Base-by-base conservation (phyloP, 2,113 vertebrate species). In the Odobenus rosmarus region DNA sequence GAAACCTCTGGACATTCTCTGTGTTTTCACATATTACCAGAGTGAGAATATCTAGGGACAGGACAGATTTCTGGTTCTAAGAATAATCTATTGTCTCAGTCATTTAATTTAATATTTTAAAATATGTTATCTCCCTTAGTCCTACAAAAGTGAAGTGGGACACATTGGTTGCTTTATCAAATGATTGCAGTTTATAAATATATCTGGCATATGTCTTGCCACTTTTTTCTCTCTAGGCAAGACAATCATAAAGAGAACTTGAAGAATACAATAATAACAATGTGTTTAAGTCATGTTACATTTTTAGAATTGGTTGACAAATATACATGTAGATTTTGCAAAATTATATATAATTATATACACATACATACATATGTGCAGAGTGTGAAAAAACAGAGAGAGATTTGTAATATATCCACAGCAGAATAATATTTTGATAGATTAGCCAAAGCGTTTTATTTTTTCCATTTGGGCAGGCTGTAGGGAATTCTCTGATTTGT, bases 401-500 rank as follows among this genome's bases (percentile, higher is more conserved):
- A 72, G 46, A 71, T 93, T n/a, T 7, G 21, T 49, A 67, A 33
- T 59, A 28, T 55, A 79, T 64, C 26, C 77, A 21, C 9, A 55
- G 1, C 7, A 82, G 18, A 82, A 49, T 23, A 79, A 26, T 72
- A 88, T 82, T 91, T 96, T 95, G 71, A 81, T 67, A 92, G 71
- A 77, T 59, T 71, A 86, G 36, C 0, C 14, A 72, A n/a, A 79
- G 46, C 72, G 18, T 13, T 89, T 71, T 62, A 7, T 55, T 61
- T 46, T 95, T 81, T 59, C 33, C 67, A 39, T 49, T 36, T 51
- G 12, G 26, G 24, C 23, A 95, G n/a, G 26, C 46, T 88, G 46
- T 64, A 49, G 23, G 59, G 53, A 36, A 79, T 96, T 95, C 53
- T 88, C 77, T 96, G 15, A 92, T 67, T 88, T 94, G 28, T 83